Evolutionary conservation across 2,888 invertebrate genomes (phyloP).

Genomic region (Conistra vaccinii): DNA sequence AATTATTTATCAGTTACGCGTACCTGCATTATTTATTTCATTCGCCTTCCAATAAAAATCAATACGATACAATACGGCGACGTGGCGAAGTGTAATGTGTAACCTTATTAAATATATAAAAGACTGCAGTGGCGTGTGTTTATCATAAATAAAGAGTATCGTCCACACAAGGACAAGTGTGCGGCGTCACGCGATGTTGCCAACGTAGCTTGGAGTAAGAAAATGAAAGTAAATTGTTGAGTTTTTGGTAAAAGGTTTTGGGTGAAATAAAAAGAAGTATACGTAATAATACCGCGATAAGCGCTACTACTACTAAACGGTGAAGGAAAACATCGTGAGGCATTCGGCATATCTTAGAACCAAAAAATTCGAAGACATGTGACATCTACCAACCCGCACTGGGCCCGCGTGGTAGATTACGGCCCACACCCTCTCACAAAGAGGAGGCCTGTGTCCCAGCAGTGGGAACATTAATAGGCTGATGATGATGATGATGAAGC

Average conservation of each 20-base stretch:
- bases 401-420: no score
- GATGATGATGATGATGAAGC: no score
- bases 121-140: conserved; percentile 62
- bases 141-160: conserved; percentile 57
- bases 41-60: conserved; percentile 31
- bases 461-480: no score
- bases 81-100: conserved; percentile 40
- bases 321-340: no score
- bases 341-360: no score
- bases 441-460: no score
- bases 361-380: no score
- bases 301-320: neutral
- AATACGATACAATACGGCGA: conserved; percentile 39
- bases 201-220: conserved; percentile 4
- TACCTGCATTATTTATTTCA: conserved; percentile 26
- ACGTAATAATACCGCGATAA: neutral
- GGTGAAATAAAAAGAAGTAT: no score
- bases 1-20: conserved; percentile 1
- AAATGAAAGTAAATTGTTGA: conserved; percentile 13
- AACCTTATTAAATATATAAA: conserved; percentile 60
- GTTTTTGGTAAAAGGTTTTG: neutral
- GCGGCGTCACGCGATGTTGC: conserved; percentile 41
- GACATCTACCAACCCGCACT: no score
- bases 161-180: conserved; percentile 51
- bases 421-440: no score